A percentile compares a stretch with the other conserved stretches of the same genome.
Evolutionary conservation across 2,888 invertebrate species (phyloP).

Genomic region (Empis livida): DNA sequence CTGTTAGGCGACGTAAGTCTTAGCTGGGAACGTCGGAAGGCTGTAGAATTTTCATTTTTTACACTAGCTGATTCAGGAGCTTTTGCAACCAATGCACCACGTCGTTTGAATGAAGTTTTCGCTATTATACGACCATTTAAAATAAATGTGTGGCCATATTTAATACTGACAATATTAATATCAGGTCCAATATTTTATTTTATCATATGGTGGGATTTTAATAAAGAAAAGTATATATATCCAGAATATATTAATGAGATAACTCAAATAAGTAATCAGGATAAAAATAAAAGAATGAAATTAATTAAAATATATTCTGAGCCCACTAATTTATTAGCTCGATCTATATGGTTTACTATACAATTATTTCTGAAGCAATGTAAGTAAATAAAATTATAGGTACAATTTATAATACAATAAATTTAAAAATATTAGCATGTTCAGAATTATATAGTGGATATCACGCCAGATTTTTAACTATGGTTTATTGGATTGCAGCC

Average conservation of each 20-base stretch:
- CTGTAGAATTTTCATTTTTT: constrained; percentile 62
- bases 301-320: neutral
- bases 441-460: constrained; percentile 45
- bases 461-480: constrained; percentile 54
- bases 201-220: constrained; percentile 37
- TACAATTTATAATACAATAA: neutral
- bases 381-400: constrained; percentile 27
- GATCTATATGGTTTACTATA: constrained; percentile 61
- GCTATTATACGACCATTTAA: constrained; percentile 61
- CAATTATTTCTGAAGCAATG: constrained; percentile 59
- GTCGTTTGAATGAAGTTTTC: constrained; percentile 56
- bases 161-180: constrained; percentile 48
- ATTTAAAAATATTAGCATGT: constrained; percentile 20
- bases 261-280: constrained; percentile 11
- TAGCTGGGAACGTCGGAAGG: constrained; percentile 56
- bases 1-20: constrained; percentile 63
- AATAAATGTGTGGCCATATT: constrained; percentile 62
- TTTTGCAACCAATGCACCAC: constrained; percentile 61
- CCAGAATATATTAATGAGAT: constrained; percentile 30
- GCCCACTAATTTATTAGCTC: constrained; percentile 36
- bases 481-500: constrained; percentile 57
- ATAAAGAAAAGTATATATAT: constrained; percentile 14
- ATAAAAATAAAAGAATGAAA: constrained; percentile 5
- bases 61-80: constrained; percentile 66
- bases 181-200: constrained; percentile 58